Percentiles rank a stretch among this genome's conserved stretches.
phyloP scores from a whole-genome alignment of 2,888 invertebrate genomes.

The Neoaliturus tenellus region DNA sequence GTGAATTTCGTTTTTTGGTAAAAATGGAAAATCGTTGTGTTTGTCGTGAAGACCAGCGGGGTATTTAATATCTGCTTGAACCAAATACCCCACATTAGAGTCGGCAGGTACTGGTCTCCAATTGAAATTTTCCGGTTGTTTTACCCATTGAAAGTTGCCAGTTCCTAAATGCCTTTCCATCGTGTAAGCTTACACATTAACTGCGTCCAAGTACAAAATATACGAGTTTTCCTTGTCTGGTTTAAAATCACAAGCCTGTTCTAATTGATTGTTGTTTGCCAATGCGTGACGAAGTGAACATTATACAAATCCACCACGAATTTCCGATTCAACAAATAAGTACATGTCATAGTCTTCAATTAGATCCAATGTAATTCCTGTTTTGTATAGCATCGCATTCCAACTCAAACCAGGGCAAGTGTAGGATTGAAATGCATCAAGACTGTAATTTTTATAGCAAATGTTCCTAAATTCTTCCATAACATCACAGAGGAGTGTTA shows the following conservation, averaged over 20 bases:
- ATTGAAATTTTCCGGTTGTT: neutral
- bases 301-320: constrained; percentile 51
- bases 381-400: constrained; percentile 50
- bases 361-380: constrained; percentile 52
- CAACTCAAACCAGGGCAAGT: constrained; percentile 48
- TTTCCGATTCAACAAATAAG: constrained; percentile 57
- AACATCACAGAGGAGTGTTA: constrained; percentile 57
- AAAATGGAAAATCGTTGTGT: no score
- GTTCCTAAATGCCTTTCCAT: constrained; percentile 19
- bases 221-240: neutral
- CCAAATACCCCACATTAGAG: neutral
- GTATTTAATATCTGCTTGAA: neutral
- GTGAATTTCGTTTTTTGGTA: constrained; percentile 30
- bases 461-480: constrained; percentile 58
- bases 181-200: constrained; percentile 52
- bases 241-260: constrained; percentile 43
- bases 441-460: constrained; percentile 5
- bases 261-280: constrained; percentile 5
- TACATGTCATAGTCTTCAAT: constrained; percentile 54
- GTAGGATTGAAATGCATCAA: constrained; percentile 54
- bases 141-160: neutral
- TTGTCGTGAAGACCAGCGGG: constrained; percentile 32
- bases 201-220: constrained; percentile 23
- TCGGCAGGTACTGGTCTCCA: constrained; percentile 31
- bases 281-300: constrained; percentile 27